Conservation (phyloP, 2,113 vertebrate genomes). For the Oryzias woworae region DNA sequence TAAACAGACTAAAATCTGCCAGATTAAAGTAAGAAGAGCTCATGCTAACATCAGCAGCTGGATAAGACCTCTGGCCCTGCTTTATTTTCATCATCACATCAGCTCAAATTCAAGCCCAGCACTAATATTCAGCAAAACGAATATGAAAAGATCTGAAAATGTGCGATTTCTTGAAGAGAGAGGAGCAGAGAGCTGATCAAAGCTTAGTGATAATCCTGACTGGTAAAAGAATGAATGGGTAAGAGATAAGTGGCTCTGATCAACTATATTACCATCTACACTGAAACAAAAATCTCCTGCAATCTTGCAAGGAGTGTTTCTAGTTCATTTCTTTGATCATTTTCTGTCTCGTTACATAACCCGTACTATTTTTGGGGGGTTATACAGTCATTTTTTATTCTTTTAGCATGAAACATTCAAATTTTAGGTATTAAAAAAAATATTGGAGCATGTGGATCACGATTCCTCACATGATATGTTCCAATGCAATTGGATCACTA, state of each 20-base stretch:
- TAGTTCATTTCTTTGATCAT: not conserved
- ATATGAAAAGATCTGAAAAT: not conserved
- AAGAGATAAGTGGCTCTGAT: not conserved
- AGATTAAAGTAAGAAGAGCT: constrained; percentile 29
- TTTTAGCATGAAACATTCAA: not conserved
- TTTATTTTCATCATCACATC: constrained; percentile 21
- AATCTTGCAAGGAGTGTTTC: not conserved
- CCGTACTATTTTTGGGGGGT: not conserved
- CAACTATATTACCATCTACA: not conserved
- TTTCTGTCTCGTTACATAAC: not conserved
- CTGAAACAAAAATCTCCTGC: not conserved
- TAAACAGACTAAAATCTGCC: constrained; percentile 14
- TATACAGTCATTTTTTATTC: no score
- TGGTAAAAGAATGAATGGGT: not conserved
- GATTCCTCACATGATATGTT: constrained; percentile 1
- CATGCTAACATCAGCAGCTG: constrained; percentile 37
- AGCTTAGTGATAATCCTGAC: constrained; percentile 19
- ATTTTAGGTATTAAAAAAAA: not conserved
- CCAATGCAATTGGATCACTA: not conserved
- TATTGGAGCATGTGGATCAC: not conserved
- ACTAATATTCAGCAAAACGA: not conserved
- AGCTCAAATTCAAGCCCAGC: constrained; percentile 1
- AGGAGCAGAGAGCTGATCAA: not conserved
- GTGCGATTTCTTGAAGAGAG: not conserved
- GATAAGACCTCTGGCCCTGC: constrained; percentile 33